These are phyloP conservation scores for Mamestra configurata DNA, from an alignment of 1,140 invertebrate genomes.

Conservation along the genomic window DNA sequence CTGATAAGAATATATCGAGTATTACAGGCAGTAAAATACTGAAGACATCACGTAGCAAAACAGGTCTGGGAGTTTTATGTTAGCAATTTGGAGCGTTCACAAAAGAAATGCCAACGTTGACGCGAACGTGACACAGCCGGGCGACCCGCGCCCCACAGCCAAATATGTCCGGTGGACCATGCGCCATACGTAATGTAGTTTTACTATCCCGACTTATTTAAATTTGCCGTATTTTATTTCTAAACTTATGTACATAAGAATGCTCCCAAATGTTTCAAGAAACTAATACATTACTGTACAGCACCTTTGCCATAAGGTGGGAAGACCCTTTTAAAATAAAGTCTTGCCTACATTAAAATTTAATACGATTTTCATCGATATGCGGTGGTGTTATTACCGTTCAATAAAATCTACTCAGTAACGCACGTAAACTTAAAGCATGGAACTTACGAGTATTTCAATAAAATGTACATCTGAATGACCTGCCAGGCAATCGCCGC, in stretches of 20 bases:
- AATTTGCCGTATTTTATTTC: slow-evolving; percentile 38
- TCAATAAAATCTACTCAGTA: slow-evolving; percentile 53
- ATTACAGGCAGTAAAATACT: slow-evolving; percentile 77
- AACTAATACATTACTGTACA: neutral
- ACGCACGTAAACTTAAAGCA: slow-evolving; percentile 40
- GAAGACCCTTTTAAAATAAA: neutral
- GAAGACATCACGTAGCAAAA: slow-evolving; percentile 82
- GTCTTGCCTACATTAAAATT: slow-evolving; percentile 6
- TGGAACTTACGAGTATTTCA: slow-evolving; percentile 41
- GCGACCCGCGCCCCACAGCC: slow-evolving; percentile 45
- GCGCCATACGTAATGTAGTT: slow-evolving; percentile 42
- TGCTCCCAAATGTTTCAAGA: neutral
- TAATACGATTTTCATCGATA: slow-evolving; percentile 28
- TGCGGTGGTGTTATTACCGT: slow-evolving; percentile 37
- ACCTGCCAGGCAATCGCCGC: slow-evolving; percentile 51
- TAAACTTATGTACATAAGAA: neutral
- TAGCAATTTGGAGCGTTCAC: slow-evolving; percentile 82
- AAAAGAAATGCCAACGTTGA: slow-evolving; percentile 83
- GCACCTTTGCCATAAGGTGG: neutral
- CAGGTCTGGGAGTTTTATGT: slow-evolving; percentile 83
- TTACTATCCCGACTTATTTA: slow-evolving; percentile 49
- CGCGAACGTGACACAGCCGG: slow-evolving; percentile 69
- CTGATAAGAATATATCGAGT: slow-evolving; percentile 80
- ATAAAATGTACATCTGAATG: slow-evolving; percentile 58
- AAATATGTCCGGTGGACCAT: slow-evolving; percentile 58